These are phyloP conservation scores for Thereuonema tuberculata DNA, from an alignment of 1,140 invertebrate genomes.

Conservation along the genomic window DNA sequence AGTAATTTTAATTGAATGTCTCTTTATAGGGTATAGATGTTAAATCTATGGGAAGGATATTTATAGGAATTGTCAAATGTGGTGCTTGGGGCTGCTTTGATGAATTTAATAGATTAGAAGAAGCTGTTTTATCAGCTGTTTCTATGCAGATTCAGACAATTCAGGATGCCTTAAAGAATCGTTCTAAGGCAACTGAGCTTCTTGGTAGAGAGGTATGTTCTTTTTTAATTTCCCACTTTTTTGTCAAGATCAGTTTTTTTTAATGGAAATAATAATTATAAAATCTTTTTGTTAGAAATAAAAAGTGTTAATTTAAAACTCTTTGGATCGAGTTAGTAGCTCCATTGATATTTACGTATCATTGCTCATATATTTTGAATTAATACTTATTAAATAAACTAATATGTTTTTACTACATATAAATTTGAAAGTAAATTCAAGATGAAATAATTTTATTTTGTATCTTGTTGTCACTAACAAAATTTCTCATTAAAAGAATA, in stretches of 20 bases:
- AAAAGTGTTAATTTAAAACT: no score
- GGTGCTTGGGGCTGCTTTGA: constrained; percentile 99
- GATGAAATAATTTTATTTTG: no score
- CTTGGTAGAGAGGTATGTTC: constrained; percentile 54
- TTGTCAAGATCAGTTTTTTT: not conserved
- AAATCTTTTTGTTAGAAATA: no score
- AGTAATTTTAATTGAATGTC: no score
- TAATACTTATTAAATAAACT: no score
- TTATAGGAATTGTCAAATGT: constrained; percentile 79
- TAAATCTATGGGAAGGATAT: constrained; percentile 79
- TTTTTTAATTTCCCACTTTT: constrained; percentile 1
- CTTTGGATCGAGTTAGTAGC: no score
- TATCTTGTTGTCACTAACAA: no score
- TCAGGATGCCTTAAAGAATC: constrained; percentile 63
- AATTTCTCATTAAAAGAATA: no score
- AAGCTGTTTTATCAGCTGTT: constrained; percentile 79
- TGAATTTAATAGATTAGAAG: constrained; percentile 91
- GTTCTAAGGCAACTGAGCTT: constrained; percentile 44
- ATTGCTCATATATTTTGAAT: no score
- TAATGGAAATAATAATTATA: not conserved
- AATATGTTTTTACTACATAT: no score
- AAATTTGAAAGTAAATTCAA: no score
- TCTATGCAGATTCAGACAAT: constrained; percentile 80
- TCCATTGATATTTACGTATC: no score
- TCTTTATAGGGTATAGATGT: constrained; percentile 71